Evolutionary conservation across 1,140 invertebrate genomes (phyloP).

Genomic region (Platyura marginata): DNA sequence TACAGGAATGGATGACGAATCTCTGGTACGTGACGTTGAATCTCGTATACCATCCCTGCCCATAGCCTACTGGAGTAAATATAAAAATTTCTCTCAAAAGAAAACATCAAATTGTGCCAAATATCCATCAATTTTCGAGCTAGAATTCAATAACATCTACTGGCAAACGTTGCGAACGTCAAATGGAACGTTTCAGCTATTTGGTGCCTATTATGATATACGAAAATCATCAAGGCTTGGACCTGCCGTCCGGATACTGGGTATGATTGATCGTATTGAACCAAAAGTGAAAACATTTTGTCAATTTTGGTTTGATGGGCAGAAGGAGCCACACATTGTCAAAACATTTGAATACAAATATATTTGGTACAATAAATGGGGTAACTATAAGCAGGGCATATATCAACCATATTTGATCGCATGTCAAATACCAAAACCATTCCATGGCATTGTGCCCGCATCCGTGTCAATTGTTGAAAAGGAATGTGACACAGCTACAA

Average conservation of each 20-base stretch:
- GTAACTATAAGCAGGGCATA: slow-evolving; percentile 81
- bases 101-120: slow-evolving; percentile 55
- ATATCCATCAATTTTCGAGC: slow-evolving; percentile 69
- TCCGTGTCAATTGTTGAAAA: slow-evolving; percentile 75
- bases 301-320: slow-evolving; percentile 77
- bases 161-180: slow-evolving; percentile 66
- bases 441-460: slow-evolving; percentile 53
- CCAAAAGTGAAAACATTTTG: slow-evolving; percentile 67
- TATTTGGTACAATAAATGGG: slow-evolving; percentile 88
- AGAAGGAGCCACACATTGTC: slow-evolving; percentile 58
- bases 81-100: slow-evolving; percentile 40
- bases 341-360: slow-evolving; percentile 80
- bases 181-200: slow-evolving; percentile 76
- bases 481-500: slow-evolving; percentile 66
- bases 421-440: slow-evolving; percentile 61
- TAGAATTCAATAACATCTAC: slow-evolving; percentile 83
- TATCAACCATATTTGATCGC: slow-evolving; percentile 82
- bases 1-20: slow-evolving; percentile 37
- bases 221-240: slow-evolving; percentile 55
- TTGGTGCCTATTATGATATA: slow-evolving; percentile 75
- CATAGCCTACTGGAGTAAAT: slow-evolving; percentile 63
- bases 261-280: slow-evolving; percentile 78
- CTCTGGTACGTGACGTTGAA: slow-evolving; percentile 56
- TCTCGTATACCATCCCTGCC: slow-evolving; percentile 59
- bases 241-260: slow-evolving; percentile 67